Base-by-base conservation (phyloP, 2,888 invertebrate species). In the Trissolcus brochymenae region DNA sequence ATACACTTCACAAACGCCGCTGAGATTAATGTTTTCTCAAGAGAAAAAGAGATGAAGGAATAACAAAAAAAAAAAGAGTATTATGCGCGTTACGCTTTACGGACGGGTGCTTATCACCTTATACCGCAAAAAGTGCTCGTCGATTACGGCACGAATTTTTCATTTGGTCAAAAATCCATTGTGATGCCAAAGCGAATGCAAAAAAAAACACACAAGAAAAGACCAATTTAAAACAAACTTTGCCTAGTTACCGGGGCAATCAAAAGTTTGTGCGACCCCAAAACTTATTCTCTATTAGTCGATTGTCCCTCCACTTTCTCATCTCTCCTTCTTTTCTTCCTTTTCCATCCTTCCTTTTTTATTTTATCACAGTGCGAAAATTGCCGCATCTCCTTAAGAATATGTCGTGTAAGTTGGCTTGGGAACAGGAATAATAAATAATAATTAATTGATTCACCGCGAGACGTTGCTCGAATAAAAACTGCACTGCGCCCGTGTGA, bases 101-200 rank as follows among this genome's bases (percentile, higher is more conserved):
- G 68, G 62, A 54, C 68, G 64, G 59, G 64, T 70, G 75, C 68
- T 75, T 60, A 70, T 68, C 75, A 60, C 49, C 68, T 62, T 16
- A 53, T 16, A 53, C 64, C 54, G 60, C 50, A 55, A 53, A 54
- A 70, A 70, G 70, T 70, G 65, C 61, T 53, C 60, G 71, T 76
- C 76, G 76, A 71, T 76, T 76, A 70, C 56, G 1, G 9, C 17
- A 57, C 43, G 61, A 71, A 76, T 76, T 76, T 76, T 76, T 76
- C 76, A 66, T 71, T 57, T 17, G 57, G 46, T 41, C 71, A 50
- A 60, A 68, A 67, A 68, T 60, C 64, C 49, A 53, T 62, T 11
- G 43, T 49, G 49, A 25, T 41, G 19, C 16, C 16, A 6, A 11
- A 46, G 35, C 25, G 17, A 19, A 46, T 16, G 53, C 46, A 25